Base-by-base conservation (phyloP, 1,140 invertebrate species). In the Drosophila bocki region DNA sequence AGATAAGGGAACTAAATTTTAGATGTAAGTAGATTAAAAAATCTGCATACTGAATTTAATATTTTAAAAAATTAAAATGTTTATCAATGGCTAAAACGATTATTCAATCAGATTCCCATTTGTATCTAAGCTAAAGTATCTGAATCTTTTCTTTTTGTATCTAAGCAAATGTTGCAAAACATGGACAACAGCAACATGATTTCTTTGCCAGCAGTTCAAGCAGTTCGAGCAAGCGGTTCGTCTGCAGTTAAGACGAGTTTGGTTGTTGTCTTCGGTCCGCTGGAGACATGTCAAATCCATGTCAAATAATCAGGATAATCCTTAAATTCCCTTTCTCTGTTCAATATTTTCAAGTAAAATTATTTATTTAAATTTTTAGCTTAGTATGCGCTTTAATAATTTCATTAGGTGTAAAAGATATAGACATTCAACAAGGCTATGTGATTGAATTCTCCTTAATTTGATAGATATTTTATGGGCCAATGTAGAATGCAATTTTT, bases 181-280 rank as follows among this genome's bases (percentile, higher is more conserved):
- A 60, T 41, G 9, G 13, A 1, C 32, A 17, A n/a, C 70, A 29
- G 33, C 44, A 41, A 33, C 70, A 29, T 59, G 32, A 12, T 22
- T n/a, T 39, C 1, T 17, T 33, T 35, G 29, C n/a, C n/a, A 13
- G 7, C 33, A 15, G 13, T 19, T 19, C 26, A 82, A 81, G 78
- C 79, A 82, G 78, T 61, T 42, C 13, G 9, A 1, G 8, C 13
- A 53, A 60, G 13, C 39, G 83, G 80, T 83, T 53, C 35, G 32
- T 48, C 39, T 15, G 8, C n/a, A 0, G 17, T 22, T 22, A n/a
- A 8, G 11, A 17, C 0, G 3, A 11, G 26, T 32, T 32, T n/a
- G 81, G 81, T 83, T 84, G 22, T 32, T 54, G 77, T 84, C 81
- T 60, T 17, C 0, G 76, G 45, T 53, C 22, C 29, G 7, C 12